Conservation (phyloP, 2,113 vertebrate species). For the Oreotragus oreotragus region DNA sequence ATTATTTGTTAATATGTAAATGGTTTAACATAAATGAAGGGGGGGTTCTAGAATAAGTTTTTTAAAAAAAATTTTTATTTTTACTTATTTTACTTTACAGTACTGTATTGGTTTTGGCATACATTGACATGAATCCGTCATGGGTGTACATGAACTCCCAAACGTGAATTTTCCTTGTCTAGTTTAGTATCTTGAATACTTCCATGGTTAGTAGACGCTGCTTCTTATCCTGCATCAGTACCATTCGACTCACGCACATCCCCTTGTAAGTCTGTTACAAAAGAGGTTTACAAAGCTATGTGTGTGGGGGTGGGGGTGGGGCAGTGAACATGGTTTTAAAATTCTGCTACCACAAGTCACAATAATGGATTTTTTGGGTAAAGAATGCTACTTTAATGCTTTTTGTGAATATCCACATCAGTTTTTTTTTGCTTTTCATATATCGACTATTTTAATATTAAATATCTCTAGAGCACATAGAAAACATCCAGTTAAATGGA, state of each 20-base stretch:
- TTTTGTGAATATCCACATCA: background rate
- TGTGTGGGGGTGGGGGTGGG: background rate
- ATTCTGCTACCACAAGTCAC: background rate
- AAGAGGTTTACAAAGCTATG: background rate
- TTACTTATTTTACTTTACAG: too few species aligned
- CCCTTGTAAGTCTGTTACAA: background rate
- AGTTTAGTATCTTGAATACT: background rate
- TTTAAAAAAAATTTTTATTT: too few species aligned
- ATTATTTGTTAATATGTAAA: background rate
- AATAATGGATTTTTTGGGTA: background rate
- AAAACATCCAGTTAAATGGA: slow-evolving; percentile 10
- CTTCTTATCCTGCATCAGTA: background rate
- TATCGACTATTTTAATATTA: background rate
- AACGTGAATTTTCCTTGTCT: background rate
- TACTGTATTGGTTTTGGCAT: too few species aligned
- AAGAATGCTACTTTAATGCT: background rate
- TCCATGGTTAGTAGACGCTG: background rate
- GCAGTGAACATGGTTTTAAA: background rate
- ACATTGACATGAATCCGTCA: too few species aligned
- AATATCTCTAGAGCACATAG: background rate
- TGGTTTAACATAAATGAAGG: background rate
- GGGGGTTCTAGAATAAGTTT: background rate
- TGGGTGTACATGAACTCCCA: too few species aligned
- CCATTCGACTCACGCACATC: background rate
- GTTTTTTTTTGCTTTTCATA: background rate